Evolutionary conservation across 1,140 invertebrate genomes (phyloP).

Genomic region (Drosophila lacertosa): DNA sequence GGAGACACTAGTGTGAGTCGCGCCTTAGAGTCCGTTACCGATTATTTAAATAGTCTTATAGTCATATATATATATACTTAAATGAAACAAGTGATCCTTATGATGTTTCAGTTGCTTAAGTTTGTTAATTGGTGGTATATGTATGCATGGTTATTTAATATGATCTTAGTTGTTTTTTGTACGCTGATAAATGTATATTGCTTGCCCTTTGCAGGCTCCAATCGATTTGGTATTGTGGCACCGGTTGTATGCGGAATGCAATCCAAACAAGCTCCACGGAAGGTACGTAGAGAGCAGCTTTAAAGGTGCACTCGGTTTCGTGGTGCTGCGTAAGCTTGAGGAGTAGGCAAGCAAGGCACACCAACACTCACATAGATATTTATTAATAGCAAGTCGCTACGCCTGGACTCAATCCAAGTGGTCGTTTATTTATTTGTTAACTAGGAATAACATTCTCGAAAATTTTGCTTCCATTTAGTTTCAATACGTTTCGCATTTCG

Average conservation of each 20-base stretch:
- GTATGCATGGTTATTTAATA: not conserved
- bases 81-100: too few species aligned
- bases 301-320: too few species aligned
- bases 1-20: conserved; percentile 64
- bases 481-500: not conserved
- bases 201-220: conserved; percentile 57
- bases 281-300: conserved; percentile 58
- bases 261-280: conserved; percentile 66
- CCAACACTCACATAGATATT: not conserved
- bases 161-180: too few species aligned
- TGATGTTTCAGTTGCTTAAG: too few species aligned
- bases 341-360: not conserved
- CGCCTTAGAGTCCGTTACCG: not conserved
- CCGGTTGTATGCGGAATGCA: conserved; percentile 74
- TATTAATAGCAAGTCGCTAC: not conserved
- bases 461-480: not conserved
- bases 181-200: not conserved
- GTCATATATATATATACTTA: too few species aligned
- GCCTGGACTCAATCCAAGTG: not conserved
- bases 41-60: too few species aligned
- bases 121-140: too few species aligned
- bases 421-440: not conserved
- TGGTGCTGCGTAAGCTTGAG: not conserved
- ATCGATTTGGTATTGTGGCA: conserved; percentile 76
- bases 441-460: not conserved